Conservation (phyloP, 2,797 vertebrate species). For the Orientallactaga sibirica region DNA sequence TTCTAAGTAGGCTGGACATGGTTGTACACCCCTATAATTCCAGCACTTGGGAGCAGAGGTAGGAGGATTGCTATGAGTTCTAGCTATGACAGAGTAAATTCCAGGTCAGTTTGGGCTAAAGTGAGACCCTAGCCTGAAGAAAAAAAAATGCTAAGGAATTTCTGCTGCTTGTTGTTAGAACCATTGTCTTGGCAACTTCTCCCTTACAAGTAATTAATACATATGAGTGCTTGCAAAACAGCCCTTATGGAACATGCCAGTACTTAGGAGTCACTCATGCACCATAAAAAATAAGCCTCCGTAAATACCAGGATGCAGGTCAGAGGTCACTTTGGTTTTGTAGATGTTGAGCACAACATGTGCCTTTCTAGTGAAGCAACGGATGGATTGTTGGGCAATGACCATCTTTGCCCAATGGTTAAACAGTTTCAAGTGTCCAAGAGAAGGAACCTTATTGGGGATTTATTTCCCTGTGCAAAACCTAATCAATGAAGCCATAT, state of each 20-base stretch:
- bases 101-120: too few species aligned
- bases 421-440: constrained; percentile 23
- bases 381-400: constrained; percentile 3
- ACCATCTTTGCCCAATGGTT: constrained; percentile 12
- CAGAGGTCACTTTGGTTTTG: not conserved
- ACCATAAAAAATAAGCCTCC: constrained; percentile 7
- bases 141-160: not conserved
- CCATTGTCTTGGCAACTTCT: not conserved
- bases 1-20: not conserved
- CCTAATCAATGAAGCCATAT: not conserved
- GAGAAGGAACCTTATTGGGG: not conserved
- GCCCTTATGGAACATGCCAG: not conserved
- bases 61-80: too few species aligned
- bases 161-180: not conserved
- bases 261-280: not conserved
- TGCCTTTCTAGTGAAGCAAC: constrained; percentile 4
- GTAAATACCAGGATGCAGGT: not conserved
- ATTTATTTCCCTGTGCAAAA: not conserved
- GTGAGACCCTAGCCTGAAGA: too few species aligned
- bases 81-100: too few species aligned
- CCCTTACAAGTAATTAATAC: not conserved
- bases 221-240: not conserved
- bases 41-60: too few species aligned
- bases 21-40: too few species aligned
- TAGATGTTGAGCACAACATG: not conserved